Evolutionary conservation across 2,888 invertebrate species (phyloP), one percentile per base, ranked within the genome.

Genomic region (Esperia sulphurella): DNA sequence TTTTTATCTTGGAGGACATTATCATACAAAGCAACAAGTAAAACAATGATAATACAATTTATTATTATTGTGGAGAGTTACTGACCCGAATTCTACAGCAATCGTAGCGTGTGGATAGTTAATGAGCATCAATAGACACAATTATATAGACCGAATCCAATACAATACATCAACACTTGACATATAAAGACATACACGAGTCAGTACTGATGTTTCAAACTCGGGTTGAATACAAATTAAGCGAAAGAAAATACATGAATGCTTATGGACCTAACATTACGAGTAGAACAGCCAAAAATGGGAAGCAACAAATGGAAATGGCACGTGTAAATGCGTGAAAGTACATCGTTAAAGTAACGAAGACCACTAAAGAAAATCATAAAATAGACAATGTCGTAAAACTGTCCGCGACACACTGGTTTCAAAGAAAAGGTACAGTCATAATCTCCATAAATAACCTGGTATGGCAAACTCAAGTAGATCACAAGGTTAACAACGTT

Each of bases 71-170:
- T 14, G 41, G 38, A 31, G 8, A 9, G 13, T 12, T 33, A 14
- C 28, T 33, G 37, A 41, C 45, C 45, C 41, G 9, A 42, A 41
- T 37, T 45, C 14, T 12, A 8, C 43, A 48, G 49, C 46, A 45
- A 46, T 48, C 50, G 47, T 8, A 39, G 39, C 50, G 50, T 50
- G 53, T 41, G 31, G 9, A 31, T 46, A 53, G 53, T 49, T 62
- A 70, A 71, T 73, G 74, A 69, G 70, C 57, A 61, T 66, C 68
- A 81, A 78, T 75, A 67, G 61, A 68, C 52, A 63, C 63, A 61
- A 53, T 55, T 60, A 63, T 68, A 63, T 73, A 64, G 71, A 65
- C 70, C 70, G 59, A 67, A 75, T 78, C 71, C 61, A 76, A 75
- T 65, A 72, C 65, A 71, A 59, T 61, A 58, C 58, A 65, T 60